A percentile compares a stretch with the other conserved stretches of the same genome.
phyloP scores from a whole-genome alignment of 2,888 invertebrate species.

The Hyposoter didymator region DNA sequence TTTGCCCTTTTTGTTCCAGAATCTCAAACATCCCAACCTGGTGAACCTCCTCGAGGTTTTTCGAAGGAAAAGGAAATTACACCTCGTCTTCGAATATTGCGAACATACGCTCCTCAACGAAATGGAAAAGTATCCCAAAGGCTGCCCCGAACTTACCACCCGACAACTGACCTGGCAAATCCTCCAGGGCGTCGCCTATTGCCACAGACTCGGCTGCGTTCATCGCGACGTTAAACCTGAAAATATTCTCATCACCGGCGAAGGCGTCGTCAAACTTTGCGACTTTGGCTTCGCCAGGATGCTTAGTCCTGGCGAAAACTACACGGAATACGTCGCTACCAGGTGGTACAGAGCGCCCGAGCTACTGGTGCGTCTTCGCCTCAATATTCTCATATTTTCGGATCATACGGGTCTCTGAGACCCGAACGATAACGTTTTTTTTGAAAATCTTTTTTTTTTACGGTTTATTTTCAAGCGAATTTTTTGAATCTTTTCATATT shows the following conservation, averaged over 20 bases:
- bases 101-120: conserved; percentile 98
- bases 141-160: conserved; percentile 95
- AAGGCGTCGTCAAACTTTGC: conserved; percentile 97
- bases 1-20: conserved; percentile 87
- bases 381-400: not conserved
- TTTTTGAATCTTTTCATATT: too few species aligned
- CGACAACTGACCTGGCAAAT: conserved; percentile 98
- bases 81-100: conserved; percentile 99
- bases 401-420: too few species aligned
- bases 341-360: conserved; percentile 99
- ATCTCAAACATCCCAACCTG: conserved; percentile 98
- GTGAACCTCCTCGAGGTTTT: conserved; percentile 99
- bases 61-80: conserved; percentile 96
- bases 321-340: conserved; percentile 99
- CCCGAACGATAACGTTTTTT: too few species aligned
- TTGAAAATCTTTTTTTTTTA: too few species aligned
- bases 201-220: conserved; percentile 98
- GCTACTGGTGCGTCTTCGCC: conserved; percentile 86
- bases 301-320: conserved; percentile 98
- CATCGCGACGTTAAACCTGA: conserved; percentile 99
- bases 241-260: conserved; percentile 97
- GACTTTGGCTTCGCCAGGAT: conserved; percentile 99
- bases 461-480: too few species aligned
- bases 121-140: conserved; percentile 96
- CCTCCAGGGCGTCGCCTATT: conserved; percentile 97